These are phyloP conservation scores for Sebastes trivittatus DNA, from an alignment of 2,797 vertebrate genomes.

Conservation along the genomic window DNA sequence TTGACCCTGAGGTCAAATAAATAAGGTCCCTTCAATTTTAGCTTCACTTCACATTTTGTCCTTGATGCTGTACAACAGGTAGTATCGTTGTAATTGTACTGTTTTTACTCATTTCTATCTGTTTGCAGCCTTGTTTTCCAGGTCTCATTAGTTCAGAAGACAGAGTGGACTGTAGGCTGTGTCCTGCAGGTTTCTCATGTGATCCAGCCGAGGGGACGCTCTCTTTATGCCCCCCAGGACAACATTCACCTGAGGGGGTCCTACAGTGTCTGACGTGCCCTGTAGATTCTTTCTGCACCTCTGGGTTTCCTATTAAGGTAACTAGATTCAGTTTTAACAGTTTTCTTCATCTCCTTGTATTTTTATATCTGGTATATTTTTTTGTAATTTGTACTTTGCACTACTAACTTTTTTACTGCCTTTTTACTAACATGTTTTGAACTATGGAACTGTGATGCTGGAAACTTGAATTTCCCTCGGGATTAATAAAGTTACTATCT, in stretches of 20 bases:
- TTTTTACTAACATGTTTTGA: too few species aligned
- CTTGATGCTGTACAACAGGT: not conserved
- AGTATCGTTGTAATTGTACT: not conserved
- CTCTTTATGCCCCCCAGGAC: constrained; percentile 81
- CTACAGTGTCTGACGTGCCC: constrained; percentile 83
- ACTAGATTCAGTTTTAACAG: not conserved
- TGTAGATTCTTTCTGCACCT: constrained; percentile 78
- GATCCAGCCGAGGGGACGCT: constrained; percentile 67
- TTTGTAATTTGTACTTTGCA: too few species aligned
- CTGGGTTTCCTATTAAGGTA: constrained; percentile 83
- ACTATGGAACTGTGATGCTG: too few species aligned
- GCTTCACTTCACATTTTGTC: not conserved
- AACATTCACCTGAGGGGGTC: constrained; percentile 85
- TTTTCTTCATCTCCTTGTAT: too few species aligned
- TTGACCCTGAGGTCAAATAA: not conserved
- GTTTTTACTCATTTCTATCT: not conserved
- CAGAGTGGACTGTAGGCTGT: constrained; percentile 81
- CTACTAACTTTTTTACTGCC: too few species aligned
- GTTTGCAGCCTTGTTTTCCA: constrained; percentile 81
- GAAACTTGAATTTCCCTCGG: too few species aligned
- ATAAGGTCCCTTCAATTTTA: not conserved
- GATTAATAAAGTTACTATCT: too few species aligned
- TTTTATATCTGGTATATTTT: too few species aligned
- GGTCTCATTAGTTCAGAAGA: constrained; percentile 86
- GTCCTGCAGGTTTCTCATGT: constrained; percentile 86